Conservation (phyloP, 2,888 invertebrate species). For the Phalera bucephala region DNA sequence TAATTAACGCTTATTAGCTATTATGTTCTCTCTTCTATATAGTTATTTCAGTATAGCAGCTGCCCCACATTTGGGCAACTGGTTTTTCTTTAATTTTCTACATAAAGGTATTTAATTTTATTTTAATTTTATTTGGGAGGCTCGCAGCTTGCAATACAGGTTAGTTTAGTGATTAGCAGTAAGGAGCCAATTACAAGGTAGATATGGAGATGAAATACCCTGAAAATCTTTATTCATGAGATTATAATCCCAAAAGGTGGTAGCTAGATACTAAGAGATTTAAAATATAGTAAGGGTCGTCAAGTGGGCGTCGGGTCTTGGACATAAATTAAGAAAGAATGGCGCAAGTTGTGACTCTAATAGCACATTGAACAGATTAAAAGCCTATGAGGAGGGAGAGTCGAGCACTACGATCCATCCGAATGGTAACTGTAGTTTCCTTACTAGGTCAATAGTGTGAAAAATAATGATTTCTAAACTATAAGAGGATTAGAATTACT, state of each 20-base stretch:
- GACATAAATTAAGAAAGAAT: no score
- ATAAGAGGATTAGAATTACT: neutral
- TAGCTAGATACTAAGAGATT: slow-evolving; percentile 4
- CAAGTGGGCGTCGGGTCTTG: slow-evolving; percentile 32
- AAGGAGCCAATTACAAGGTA: no score
- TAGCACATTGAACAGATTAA: slow-evolving; percentile 73
- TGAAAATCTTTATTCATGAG: slow-evolving; percentile 2
- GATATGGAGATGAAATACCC: no score
- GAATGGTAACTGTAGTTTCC: slow-evolving; percentile 32
- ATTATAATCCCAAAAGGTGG: slow-evolving; percentile 1
- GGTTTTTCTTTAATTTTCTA: no score
- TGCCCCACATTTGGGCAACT: no score
- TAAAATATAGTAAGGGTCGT: slow-evolving; percentile 23
- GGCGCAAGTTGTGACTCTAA: slow-evolving; percentile 72
- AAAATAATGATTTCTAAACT: slow-evolving; percentile 11
- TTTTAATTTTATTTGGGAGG: no score
- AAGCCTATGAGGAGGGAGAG: slow-evolving; percentile 52
- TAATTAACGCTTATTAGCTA: no score
- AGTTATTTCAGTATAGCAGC: no score
- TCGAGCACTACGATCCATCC: slow-evolving; percentile 44
- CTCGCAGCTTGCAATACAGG: no score
- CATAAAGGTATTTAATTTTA: no score
- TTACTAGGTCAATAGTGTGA: slow-evolving; percentile 19
- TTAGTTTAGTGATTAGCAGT: no score
- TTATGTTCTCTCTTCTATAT: no score